phyloP scores from a whole-genome alignment of 2,888 invertebrate genomes.

The Phyllotreta cruciferae region DNA sequence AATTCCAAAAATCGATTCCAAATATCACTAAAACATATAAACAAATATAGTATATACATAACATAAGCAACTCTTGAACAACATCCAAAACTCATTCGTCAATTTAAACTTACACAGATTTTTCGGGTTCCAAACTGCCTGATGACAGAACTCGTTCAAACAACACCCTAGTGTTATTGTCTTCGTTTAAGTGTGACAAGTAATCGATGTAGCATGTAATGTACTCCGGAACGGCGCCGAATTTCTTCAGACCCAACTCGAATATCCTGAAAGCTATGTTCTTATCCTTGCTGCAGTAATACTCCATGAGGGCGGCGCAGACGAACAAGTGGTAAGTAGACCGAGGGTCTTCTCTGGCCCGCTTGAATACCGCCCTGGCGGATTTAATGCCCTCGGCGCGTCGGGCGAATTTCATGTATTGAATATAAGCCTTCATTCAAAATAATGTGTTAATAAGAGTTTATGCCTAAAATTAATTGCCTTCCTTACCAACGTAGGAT shows the following conservation, averaged over 20 bases:
- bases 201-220: conserved; percentile 97
- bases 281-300: conserved; percentile 98
- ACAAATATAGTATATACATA: not conserved
- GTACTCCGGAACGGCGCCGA: conserved; percentile 93
- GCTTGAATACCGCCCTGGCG: conserved; percentile 92
- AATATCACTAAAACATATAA: conserved; percentile 73
- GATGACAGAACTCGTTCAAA: conserved; percentile 96
- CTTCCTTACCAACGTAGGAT: conserved; percentile 86
- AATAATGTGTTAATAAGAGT: conserved; percentile 3
- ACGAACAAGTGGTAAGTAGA: conserved; percentile 94
- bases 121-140: conserved; percentile 87
- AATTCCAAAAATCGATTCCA: conserved; percentile 99
- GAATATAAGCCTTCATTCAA: conserved; percentile 82
- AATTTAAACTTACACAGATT: conserved; percentile 81
- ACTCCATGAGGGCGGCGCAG: conserved; percentile 98
- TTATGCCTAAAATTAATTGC: not conserved
- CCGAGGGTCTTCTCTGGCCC: conserved; percentile 88
- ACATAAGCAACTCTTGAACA: not conserved
- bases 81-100: not conserved
- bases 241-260: conserved; percentile 96
- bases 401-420: conserved; percentile 98
- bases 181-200: conserved; percentile 97
- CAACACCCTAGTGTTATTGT: conserved; percentile 98
- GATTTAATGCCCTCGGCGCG: conserved; percentile 98
- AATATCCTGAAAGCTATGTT: conserved; percentile 96